These are phyloP conservation scores for Bubo blakistoni DNA, from an alignment of 2,113 vertebrate genomes.

Conservation along the genomic window DNA sequence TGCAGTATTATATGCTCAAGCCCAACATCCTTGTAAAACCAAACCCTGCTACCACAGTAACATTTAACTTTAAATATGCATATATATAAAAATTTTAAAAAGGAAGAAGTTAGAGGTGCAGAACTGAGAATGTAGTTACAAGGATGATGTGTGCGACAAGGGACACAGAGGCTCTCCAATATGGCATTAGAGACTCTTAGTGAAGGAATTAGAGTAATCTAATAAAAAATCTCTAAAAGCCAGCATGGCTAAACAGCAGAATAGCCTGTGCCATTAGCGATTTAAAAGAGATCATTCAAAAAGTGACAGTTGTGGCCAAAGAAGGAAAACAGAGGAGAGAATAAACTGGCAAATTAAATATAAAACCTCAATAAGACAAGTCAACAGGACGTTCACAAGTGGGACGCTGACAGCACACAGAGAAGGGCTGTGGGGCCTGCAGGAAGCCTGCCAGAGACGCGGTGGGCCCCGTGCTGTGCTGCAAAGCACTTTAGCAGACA, in stretches of 20 bases:
- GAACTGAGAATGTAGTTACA: background rate
- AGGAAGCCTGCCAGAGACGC: background rate
- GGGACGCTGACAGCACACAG: background rate
- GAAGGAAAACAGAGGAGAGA: background rate
- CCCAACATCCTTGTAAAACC: background rate
- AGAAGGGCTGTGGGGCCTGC: background rate
- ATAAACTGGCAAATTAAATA: background rate
- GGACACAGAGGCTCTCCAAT: background rate
- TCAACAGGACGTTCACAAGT: background rate
- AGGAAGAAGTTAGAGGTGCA: background rate
- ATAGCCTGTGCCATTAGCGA: background rate
- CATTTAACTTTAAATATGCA: background rate
- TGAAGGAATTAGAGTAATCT: background rate
- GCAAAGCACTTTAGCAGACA: background rate
- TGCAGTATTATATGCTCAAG: background rate
- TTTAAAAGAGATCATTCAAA: background rate
- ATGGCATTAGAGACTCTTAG: background rate
- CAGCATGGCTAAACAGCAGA: background rate
- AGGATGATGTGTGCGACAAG: background rate
- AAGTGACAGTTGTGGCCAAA: conserved; percentile 7
- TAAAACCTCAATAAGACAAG: background rate
- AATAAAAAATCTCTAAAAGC: background rate
- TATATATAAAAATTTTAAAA: no score
- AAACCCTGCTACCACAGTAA: background rate
- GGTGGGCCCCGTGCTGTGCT: background rate